Percentiles rank a stretch among this genome's conserved stretches.
Evolutionary conservation across 2,888 invertebrate genomes (phyloP).

Genomic region (Phengaris arion): DNA sequence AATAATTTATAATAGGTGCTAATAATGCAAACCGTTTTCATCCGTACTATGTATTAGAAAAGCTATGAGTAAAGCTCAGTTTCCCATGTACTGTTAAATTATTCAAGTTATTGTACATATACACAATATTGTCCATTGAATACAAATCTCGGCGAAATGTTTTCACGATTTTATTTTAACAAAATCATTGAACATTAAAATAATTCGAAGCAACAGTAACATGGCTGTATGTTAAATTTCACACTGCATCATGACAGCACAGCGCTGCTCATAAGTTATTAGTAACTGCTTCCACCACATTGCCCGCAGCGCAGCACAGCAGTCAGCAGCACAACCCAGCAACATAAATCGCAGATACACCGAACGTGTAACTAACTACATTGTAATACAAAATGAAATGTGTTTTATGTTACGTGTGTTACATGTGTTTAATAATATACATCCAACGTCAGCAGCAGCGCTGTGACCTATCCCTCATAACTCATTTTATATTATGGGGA

Average conservation of each 20-base stretch:
- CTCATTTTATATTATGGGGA: too few relatives aligned
- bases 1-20: too few relatives aligned
- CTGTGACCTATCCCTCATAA: too few relatives aligned
- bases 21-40: too few relatives aligned
- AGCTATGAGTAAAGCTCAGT: too few relatives aligned
- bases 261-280: slow-evolving; percentile 5
- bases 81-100: too few relatives aligned
- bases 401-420: not conserved
- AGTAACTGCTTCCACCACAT: not conserved
- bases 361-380: not conserved
- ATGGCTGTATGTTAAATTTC: not conserved
- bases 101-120: too few relatives aligned
- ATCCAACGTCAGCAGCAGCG: not conserved
- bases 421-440: not conserved
- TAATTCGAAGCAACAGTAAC: too few relatives aligned
- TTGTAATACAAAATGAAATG: not conserved
- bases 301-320: not conserved
- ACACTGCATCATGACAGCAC: not conserved
- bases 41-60: too few relatives aligned
- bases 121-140: too few relatives aligned
- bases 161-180: not conserved
- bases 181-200: not conserved
- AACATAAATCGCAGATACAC: not conserved
- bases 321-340: not conserved
- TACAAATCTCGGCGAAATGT: not conserved